phyloP scores from a whole-genome alignment of 2,797 vertebrate species.

The Harpagifer antarcticus region DNA sequence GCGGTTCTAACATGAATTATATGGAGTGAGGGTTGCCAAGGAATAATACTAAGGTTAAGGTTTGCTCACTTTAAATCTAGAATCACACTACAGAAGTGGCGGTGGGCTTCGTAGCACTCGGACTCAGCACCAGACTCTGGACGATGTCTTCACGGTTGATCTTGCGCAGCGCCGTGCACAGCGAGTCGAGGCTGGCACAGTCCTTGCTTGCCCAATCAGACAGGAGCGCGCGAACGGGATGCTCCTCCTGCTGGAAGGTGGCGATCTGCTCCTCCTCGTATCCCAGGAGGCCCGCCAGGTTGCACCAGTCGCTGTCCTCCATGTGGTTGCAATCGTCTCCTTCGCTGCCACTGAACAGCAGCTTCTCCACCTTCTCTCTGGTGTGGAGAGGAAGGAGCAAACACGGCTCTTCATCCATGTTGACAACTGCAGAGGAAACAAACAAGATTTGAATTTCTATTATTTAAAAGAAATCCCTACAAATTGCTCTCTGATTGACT shows the following conservation, averaged over 20 bases:
- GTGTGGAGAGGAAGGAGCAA: conserved; percentile 89
- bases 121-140: conserved; percentile 86
- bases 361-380: conserved; percentile 94
- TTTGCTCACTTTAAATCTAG: conserved; percentile 2
- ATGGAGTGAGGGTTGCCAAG: conserved; percentile 26
- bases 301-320: conserved; percentile 92
- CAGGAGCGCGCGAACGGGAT: conserved; percentile 90
- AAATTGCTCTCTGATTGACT: neutral
- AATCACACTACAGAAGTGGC: conserved; percentile 92
- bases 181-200: conserved; percentile 89
- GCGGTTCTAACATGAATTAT: conserved; percentile 33
- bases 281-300: conserved; percentile 92
- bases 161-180: conserved; percentile 91
- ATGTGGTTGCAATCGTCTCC: conserved; percentile 72
- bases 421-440: conserved; percentile 81
- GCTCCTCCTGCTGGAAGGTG: conserved; percentile 90
- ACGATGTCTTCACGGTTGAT: conserved; percentile 94
- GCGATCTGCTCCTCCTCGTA: conserved; percentile 93
- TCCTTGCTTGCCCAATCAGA: conserved; percentile 93
- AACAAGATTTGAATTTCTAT: neutral
- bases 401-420: conserved; percentile 88
- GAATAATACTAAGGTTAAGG: conserved; percentile 41
- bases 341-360: conserved; percentile 84
- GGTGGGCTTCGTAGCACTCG: conserved; percentile 85
- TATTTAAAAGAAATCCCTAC: neutral